Base-by-base conservation (phyloP, 53 echinoderm and acorn worm genomes). In the Holothuria leucospilota region DNA sequence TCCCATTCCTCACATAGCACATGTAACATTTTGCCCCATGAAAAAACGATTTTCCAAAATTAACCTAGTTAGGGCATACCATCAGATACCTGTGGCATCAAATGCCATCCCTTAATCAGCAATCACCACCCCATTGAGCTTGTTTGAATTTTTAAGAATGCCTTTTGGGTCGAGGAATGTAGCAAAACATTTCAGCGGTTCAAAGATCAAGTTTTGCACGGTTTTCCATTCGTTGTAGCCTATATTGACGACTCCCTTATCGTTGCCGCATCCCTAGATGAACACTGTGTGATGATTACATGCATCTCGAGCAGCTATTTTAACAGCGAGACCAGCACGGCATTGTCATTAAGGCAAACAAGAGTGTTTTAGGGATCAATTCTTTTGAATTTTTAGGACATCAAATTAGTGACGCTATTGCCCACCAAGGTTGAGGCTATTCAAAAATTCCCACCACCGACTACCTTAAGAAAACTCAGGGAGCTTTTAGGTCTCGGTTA, bases 241-340 rank as follows among this genome's bases (percentile, higher is more conserved):
- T 89, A 89, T 41, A 77, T 89, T 8, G 90, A 89, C 68, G 85
- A 86, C n/a, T 13, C 86, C 7, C 77, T 90, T 25, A 66, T 90
- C 4, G 90, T 78, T 40, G 85, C 80, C 24, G 8, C 29, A 8
- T 53, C 52, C 12, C 39, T 11, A 2, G 61, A 56, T 23, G 70
- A 86, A 39, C 89, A 89, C 27, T n/a, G n/a, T n/a, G n/a, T n/a
- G n/a, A n/a, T n/a, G n/a, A n/a, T n/a, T 12, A 28, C n/a, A 1
- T 9, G 25, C 86, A 85, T 25, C 72, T 85, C 13, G n/a, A 39
- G 26, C 56, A 71, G 25, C 14, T 78, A 18, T 81, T 90, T 59
- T 34, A 68, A 15, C 39, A 86, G 39, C 26, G 62, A 60, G 18
- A 28, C 21, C 46, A 85, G 41, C 75, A 85, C 28, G 89, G 77